Evolutionary conservation across 2,113 vertebrate genomes (phyloP), one percentile per base, ranked within the genome.

Genomic region (Emydocephalus ijimae): DNA sequence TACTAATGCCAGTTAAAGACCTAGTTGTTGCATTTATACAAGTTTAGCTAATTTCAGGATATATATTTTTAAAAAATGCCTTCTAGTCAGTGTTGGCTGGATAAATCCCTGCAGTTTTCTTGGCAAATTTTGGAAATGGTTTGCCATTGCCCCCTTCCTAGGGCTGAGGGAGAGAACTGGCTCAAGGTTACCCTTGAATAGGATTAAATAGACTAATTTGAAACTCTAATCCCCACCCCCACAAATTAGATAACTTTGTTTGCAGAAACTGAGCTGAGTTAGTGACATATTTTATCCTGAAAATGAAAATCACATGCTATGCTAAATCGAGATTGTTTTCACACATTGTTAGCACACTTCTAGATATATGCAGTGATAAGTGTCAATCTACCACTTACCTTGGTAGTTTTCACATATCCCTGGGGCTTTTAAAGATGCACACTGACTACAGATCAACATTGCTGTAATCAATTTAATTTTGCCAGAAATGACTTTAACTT

Each of bases 321-420:
- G 85, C 69, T 89, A 85, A 92, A 89, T 59, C 20, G 85, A 89
- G 87, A 50, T 81, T 92, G 92, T 85, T 92, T 89, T 92, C 69
- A 85, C 92, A 89, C 88, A 92, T 89, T 89, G 85, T 92, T 89
- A 85, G 69, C 88, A 92, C 92, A 61, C 54, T 48, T 20, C 54
- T 92, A 89, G 69, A 92, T 92, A 15, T 89, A 89, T 89, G 69
- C 69, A 92, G 43, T 89, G 88, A 85, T 92, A 89, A 92, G 88
- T 89, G 69, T 92, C 92, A 89, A 85, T 92, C 69, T 92, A 45
- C 88, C 92, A 92, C 92, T 85, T 92, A 92, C 59, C 88, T 50
- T 92, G 69, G 55, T 50, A 89, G 26, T 90, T 92, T 92, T 92
- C 88, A 92, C 54, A 26, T 92, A 89, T 92, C 88, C 39, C 88